Evolutionary conservation across 2,797 vertebrate species (phyloP).

Genomic region (Aeoliscus strigatus): DNA sequence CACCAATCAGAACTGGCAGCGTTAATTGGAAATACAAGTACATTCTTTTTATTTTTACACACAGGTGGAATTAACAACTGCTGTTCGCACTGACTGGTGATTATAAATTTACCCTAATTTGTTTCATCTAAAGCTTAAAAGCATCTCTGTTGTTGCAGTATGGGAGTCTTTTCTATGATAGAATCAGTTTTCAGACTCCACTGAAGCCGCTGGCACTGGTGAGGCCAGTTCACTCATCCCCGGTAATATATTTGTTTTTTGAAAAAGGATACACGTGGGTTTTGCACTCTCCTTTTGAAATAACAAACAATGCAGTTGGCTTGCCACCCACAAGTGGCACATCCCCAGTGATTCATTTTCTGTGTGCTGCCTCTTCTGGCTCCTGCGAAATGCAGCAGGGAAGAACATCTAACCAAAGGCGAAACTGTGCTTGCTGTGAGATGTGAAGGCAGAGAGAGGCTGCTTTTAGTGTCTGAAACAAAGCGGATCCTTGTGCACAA

Average conservation of each 20-base stretch:
- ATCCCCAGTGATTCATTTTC: conserved; percentile 13
- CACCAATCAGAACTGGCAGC: no score
- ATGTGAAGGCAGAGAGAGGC: no score
- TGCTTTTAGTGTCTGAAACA: conserved; percentile 10
- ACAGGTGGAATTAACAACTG: no score
- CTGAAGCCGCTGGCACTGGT: conserved; percentile 1
- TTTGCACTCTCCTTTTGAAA: conserved; percentile 7
- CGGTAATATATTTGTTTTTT: conserved; percentile 12
- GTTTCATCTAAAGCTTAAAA: no score
- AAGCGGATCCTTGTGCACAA: conserved; percentile 6
- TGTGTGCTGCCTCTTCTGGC: not conserved
- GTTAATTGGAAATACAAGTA: no score
- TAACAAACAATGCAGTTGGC: conserved; percentile 9
- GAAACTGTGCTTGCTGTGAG: conserved; percentile 6
- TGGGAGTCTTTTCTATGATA: no score
- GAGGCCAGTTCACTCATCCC: conserved; percentile 11
- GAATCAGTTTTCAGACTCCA: conserved; percentile 3
- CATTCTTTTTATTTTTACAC: no score
- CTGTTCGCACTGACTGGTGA: no score
- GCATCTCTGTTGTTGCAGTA: no score
- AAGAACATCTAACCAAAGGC: conserved; percentile 12
- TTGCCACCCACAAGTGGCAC: conserved; percentile 11
- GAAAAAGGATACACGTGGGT: conserved; percentile 3
- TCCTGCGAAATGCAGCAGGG: conserved; percentile 14
- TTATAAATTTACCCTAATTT: no score